Percentiles rank a stretch among this genome's conserved stretches.
These are phyloP conservation scores for Lophius americanus DNA, from an alignment of 2,797 vertebrate species.

Conservation along the genomic window DNA sequence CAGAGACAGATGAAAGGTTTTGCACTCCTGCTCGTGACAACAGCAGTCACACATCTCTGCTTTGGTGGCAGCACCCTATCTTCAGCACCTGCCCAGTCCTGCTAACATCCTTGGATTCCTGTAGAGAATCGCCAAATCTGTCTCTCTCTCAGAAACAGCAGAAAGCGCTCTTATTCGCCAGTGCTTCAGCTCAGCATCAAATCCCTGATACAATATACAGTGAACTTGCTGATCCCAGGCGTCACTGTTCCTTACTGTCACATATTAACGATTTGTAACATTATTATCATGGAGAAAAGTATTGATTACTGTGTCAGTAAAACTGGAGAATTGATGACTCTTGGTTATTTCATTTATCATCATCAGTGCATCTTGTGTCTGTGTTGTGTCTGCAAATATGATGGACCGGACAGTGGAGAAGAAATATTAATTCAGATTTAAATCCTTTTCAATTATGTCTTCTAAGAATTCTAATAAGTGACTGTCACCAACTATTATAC, in stretches of 20 bases:
- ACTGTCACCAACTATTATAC: constrained; percentile 22
- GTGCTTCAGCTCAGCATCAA: constrained; percentile 27
- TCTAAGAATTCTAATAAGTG: constrained; percentile 11
- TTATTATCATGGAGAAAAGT: constrained; percentile 35
- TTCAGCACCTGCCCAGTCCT: constrained; percentile 53
- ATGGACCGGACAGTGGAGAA: constrained; percentile 12
- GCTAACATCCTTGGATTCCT: constrained; percentile 56
- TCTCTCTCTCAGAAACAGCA: constrained; percentile 12
- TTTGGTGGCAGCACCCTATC: constrained; percentile 60
- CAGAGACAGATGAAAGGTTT: constrained; percentile 63
- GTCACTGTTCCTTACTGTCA: constrained; percentile 69
- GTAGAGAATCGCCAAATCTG: constrained; percentile 22
- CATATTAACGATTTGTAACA: constrained; percentile 61
- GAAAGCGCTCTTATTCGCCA: constrained; percentile 39
- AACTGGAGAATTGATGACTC: constrained; percentile 50
- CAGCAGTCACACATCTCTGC: constrained; percentile 61
- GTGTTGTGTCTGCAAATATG: constrained; percentile 4
- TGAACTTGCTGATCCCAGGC: constrained; percentile 51
- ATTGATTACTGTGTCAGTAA: constrained; percentile 52
- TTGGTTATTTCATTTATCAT: constrained; percentile 57
- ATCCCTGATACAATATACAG: constrained; percentile 31
- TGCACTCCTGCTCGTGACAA: constrained; percentile 54
- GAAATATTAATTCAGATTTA: constrained; percentile 12
- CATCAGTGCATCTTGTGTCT: constrained; percentile 12
- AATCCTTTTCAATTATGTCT: constrained; percentile 14